Evolutionary conservation across 1,140 invertebrate genomes (phyloP), one percentile per base, ranked within the genome.

Genomic region (Micrasema minimum): DNA sequence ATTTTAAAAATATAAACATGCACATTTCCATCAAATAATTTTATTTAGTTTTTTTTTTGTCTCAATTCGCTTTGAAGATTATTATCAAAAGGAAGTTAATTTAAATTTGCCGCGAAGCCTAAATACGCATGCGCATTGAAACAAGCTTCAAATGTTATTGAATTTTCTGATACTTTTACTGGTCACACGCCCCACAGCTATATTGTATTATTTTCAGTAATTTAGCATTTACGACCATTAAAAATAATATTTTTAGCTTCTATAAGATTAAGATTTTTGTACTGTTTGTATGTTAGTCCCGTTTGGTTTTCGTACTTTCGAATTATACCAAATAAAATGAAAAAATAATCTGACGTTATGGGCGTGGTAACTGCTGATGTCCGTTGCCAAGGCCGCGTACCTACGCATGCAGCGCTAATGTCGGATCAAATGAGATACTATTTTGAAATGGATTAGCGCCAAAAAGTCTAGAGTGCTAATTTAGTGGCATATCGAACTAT

Each of bases 371-470:
- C 18, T 26, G 26, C 16, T 14, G 20, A 46, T 41, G 57, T 37
- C 37, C 46, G 67, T 69, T 69, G 67, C 35, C 57, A 37, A 57
- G 59, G 18, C 37, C 45, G 67, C 67, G 57, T 69, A 69, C 57
- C 55, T 62, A 62, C 67, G 67, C 67, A 51, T 50, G 20, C 67
- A 35, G 46, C 67, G 67, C 55, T 62, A 69, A 51, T 46, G 50
- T 69, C 46, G 46, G 7, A 20, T 69, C 67, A 69, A 69, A 64
- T 48, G 31, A 69, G 57, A 64, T 62, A 69, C 67, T 69, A 62
- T 69, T 69, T 69, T 69, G 57, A 69, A 69, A 62, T 41, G 35
- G 6, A 41, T 46, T 53, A 69, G 55, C 67, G 67, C 67, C 43
- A 69, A 62, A 45, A 45, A 7, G 26, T 31, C 11, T 31, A 23